Conservation (phyloP, 2,797 vertebrate genomes). For the Momotus momota region DNA sequence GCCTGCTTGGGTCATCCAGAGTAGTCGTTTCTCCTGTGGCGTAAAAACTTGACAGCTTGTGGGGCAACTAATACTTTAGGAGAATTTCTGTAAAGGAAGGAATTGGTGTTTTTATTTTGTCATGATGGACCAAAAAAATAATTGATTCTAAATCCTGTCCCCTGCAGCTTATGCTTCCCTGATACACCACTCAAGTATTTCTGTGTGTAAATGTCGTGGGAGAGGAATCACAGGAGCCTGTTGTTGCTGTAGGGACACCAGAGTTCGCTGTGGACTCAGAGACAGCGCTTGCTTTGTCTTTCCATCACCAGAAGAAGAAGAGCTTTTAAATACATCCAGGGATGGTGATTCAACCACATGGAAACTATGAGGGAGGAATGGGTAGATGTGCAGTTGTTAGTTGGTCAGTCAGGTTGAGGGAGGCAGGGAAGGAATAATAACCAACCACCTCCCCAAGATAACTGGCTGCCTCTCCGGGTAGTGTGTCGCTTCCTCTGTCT, state of each 20-base stretch:
- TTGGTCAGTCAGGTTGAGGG: too few species aligned
- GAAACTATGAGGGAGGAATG: too few species aligned
- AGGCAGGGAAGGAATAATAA: too few species aligned
- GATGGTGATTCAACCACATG: too few species aligned
- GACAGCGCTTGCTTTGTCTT: too few species aligned
- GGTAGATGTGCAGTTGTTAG: too few species aligned
- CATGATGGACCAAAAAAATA: neutral
- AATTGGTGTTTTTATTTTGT: neutral
- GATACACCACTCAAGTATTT: neutral
- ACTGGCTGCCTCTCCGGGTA: too few species aligned
- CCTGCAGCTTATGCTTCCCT: neutral
- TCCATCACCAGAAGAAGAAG: too few species aligned
- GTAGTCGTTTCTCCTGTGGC: neutral
- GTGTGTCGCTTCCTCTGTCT: too few species aligned
- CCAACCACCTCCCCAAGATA: too few species aligned
- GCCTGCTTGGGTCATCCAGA: rapidly evolving
- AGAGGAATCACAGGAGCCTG: neutral
- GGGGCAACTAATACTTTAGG: neutral
- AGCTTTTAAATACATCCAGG: too few species aligned
- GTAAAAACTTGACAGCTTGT: neutral
- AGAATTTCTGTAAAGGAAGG: neutral
- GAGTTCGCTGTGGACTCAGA: too few species aligned
- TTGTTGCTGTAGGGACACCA: neutral
- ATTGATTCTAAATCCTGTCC: neutral
- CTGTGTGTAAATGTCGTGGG: neutral